These are phyloP conservation scores for Scaptomyza pallida DNA, from an alignment of 1,140 invertebrate species.

Conservation along the genomic window DNA sequence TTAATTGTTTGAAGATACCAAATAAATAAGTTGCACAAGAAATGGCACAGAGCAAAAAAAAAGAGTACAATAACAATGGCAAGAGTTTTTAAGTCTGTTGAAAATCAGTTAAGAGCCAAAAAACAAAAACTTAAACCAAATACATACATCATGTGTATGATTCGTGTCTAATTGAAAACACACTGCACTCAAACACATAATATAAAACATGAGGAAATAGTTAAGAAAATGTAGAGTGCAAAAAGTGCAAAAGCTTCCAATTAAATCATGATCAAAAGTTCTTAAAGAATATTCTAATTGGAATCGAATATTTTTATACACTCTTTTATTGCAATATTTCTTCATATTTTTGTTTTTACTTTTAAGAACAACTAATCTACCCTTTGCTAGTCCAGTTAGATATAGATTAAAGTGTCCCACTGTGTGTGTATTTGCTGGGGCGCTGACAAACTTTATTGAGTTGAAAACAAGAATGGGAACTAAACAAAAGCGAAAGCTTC, in stretches of 20 bases:
- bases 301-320: too few species aligned
- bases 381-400: not conserved
- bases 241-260: not conserved
- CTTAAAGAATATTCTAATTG: too few species aligned
- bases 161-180: conserved; percentile 30
- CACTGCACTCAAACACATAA: not conserved
- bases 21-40: conserved; percentile 69
- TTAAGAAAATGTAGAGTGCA: not conserved
- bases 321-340: too few species aligned
- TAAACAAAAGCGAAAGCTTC: conserved; percentile 41
- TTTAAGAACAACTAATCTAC: too few species aligned
- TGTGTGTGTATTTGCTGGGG: conserved; percentile 10
- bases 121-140: conserved; percentile 27
- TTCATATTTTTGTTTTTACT: too few species aligned
- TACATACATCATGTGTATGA: not conserved
- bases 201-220: not conserved
- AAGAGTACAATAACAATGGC: conserved; percentile 6
- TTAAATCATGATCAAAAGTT: too few species aligned
- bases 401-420: conserved; percentile 7
- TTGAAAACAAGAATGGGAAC: conserved; percentile 4
- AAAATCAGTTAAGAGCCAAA: conserved; percentile 2
- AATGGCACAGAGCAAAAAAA: conserved; percentile 33
- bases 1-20: conserved; percentile 80
- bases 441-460: conserved; percentile 4
- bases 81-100: conserved; percentile 27